Conservation (phyloP, 2,888 invertebrate species). For the Neoscelio sp. region DNA sequence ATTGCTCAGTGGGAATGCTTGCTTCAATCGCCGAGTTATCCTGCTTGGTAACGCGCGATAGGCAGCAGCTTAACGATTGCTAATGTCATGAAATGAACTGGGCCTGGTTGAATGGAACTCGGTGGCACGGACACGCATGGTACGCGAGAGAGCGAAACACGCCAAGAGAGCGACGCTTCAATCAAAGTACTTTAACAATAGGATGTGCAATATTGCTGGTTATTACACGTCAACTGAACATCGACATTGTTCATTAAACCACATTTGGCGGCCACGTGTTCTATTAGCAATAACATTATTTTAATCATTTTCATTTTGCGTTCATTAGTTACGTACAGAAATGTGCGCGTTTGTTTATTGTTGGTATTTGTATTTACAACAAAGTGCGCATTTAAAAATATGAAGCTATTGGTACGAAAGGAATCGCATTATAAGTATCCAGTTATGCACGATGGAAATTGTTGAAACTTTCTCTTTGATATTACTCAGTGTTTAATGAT, state of each 20-base stretch:
- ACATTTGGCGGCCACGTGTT: conserved; percentile 19
- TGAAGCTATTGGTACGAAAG: too few species aligned
- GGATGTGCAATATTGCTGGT: conserved; percentile 66
- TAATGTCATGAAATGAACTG: conserved; percentile 67
- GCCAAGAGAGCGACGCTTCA: conserved; percentile 52
- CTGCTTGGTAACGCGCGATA: conserved; percentile 60
- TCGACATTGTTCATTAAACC: conserved; percentile 42
- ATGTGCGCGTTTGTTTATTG: too few species aligned
- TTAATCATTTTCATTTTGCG: conserved; percentile 18
- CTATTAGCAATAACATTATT: conserved; percentile 9
- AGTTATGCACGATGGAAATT: too few species aligned
- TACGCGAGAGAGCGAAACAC: conserved; percentile 55
- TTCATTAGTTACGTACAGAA: not conserved
- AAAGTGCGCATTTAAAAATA: too few species aligned
- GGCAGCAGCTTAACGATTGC: conserved; percentile 67
- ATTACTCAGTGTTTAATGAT: too few species aligned
- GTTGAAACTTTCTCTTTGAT: too few species aligned
- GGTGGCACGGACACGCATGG: conserved; percentile 64
- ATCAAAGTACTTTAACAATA: conserved; percentile 65
- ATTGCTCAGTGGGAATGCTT: conserved; percentile 37
- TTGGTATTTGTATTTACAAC: too few species aligned
- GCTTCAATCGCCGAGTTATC: conserved; percentile 61
- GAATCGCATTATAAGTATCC: too few species aligned
- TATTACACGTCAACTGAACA: conserved; percentile 63
- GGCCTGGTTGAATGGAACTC: conserved; percentile 60